Evolutionary conservation across 2,797 vertebrate species (phyloP).

Genomic region (Typhlichthys subterraneus): DNA sequence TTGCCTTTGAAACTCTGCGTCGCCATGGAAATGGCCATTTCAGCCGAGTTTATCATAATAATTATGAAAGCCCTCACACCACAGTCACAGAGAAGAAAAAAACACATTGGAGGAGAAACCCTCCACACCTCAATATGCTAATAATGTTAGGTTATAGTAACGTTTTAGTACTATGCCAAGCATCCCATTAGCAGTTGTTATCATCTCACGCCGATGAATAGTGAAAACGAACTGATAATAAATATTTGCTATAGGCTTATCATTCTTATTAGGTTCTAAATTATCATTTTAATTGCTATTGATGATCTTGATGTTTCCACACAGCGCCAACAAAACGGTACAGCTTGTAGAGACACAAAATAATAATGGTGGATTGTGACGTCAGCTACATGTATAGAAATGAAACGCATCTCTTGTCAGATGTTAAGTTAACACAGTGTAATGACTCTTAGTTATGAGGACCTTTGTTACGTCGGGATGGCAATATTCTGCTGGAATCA

Average conservation of each 20-base stretch:
- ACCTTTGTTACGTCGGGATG: constrained; percentile 27
- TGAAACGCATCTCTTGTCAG: neutral
- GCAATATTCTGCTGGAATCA: constrained; percentile 14
- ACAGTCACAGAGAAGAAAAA: constrained; percentile 38
- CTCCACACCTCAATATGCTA: constrained; percentile 9
- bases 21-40: constrained; percentile 61
- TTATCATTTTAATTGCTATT: too few species aligned
- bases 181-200: constrained; percentile 3
- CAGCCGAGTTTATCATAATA: constrained; percentile 36
- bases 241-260: neutral
- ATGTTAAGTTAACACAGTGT: neutral
- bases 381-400: too few species aligned
- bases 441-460: constrained; percentile 8
- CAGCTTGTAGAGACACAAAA: too few species aligned
- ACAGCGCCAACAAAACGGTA: too few species aligned
- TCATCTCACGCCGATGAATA: neutral
- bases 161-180: neutral
- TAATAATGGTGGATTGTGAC: neutral
- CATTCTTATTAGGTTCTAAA: too few species aligned
- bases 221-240: neutral
- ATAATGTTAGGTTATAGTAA: too few species aligned
- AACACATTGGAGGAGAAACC: constrained; percentile 25
- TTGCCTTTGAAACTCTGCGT: constrained; percentile 52
- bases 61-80: constrained; percentile 60
- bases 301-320: too few species aligned